A percentile compares a stretch with the other conserved stretches of the same genome.
Conservation (phyloP, 2,888 invertebrate genomes). For the Philereme transversata region DNA sequence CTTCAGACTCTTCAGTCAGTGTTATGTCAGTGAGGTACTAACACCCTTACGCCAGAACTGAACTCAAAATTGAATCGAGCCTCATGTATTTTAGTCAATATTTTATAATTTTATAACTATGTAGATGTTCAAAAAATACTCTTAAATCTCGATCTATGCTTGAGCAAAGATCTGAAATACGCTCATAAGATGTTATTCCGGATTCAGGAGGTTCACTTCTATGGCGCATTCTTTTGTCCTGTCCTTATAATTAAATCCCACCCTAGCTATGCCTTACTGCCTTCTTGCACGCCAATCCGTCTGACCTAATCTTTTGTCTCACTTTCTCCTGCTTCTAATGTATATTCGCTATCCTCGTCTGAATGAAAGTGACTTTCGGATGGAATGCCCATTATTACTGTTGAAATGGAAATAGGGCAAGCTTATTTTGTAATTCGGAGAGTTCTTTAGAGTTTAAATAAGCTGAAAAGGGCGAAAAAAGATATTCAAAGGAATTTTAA, state of each 20-base stretch:
- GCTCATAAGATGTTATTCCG: too few species aligned
- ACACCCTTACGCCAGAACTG: too few species aligned
- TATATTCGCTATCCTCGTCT: constrained; percentile 38
- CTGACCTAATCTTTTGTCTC: constrained; percentile 43
- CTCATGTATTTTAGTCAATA: too few species aligned
- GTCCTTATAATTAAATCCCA: constrained; percentile 52
- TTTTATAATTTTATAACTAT: too few species aligned
- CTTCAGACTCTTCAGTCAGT: too few species aligned
- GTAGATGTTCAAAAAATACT: too few species aligned
- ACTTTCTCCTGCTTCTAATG: constrained; percentile 20
- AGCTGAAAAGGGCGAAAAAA: constrained; percentile 27
- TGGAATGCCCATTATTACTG: constrained; percentile 51
- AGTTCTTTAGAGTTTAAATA: constrained; percentile 32
- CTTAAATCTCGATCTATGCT: too few species aligned
- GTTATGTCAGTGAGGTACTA: too few species aligned
- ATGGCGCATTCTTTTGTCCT: constrained; percentile 34
- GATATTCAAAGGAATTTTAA: too few species aligned
- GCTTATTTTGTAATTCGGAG: constrained; percentile 45
- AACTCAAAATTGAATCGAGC: too few species aligned
- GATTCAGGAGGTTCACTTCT: constrained; percentile 13
- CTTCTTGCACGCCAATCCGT: constrained; percentile 50
- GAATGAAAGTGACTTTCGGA: constrained; percentile 45
- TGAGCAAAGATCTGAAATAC: too few species aligned
- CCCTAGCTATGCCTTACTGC: constrained; percentile 43
- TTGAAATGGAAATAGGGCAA: constrained; percentile 52